Evolutionary conservation across 1,140 invertebrate species (phyloP).

Genomic region (Cydia pomonella): DNA sequence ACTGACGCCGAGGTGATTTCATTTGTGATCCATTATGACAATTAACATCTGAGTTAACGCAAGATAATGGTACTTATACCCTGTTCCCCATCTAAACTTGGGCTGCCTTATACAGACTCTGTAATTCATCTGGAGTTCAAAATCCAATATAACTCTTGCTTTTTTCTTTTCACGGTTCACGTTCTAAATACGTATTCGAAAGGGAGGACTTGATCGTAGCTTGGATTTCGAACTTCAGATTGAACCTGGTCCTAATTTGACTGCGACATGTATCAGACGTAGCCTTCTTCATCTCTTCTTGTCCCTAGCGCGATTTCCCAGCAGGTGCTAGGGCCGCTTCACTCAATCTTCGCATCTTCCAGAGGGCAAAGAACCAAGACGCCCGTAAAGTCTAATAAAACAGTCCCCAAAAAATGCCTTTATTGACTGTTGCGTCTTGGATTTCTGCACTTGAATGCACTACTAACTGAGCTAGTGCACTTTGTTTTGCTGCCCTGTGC

Average conservation of each 20-base stretch:
- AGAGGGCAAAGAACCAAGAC: conserved; percentile 29
- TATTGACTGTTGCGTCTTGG: conserved; percentile 20
- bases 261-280: background rate
- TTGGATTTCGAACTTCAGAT: background rate
- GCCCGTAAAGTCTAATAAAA: background rate
- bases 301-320: background rate
- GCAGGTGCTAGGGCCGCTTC: conserved; percentile 23
- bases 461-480: conserved; percentile 31
- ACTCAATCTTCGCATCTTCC: conserved; percentile 23
- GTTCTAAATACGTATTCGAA: background rate
- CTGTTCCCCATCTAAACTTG: background rate
- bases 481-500: conserved; percentile 31
- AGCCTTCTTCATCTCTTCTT: conserved; percentile 10
- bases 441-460: conserved; percentile 26
- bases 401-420: background rate
- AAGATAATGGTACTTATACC: background rate
- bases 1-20: background rate
- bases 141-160: background rate
- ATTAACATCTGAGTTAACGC: background rate
- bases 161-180: background rate
- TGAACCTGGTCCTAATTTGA: background rate
- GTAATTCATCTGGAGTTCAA: background rate
- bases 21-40: background rate
- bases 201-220: background rate
- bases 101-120: background rate